Conservation (phyloP, 2,113 vertebrate genomes). For the Paracanthobrama guichenoti region DNA sequence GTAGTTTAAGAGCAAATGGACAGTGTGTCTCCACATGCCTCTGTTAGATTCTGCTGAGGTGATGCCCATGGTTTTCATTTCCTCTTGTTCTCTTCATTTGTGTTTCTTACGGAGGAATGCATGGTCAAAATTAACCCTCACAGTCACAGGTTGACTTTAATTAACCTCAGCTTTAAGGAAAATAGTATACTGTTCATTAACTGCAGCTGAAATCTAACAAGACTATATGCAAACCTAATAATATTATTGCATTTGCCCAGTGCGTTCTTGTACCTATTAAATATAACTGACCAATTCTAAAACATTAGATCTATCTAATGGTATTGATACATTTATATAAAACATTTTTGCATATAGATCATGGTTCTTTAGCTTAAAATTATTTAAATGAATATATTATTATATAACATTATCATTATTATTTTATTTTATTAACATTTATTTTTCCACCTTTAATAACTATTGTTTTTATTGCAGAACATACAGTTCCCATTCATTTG, state of each 20-base stretch:
- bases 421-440: no score
- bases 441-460: no score
- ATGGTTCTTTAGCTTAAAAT: not conserved
- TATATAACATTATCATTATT: not conserved
- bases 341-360: no score
- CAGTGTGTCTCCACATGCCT: not conserved
- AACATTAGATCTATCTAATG: not conserved
- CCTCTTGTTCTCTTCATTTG: not conserved
- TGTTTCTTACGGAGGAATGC: not conserved
- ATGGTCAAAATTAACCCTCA: not conserved
- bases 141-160: slow-evolving; percentile 3
- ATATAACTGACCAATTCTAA: not conserved
- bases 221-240: not conserved
- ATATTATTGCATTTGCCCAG: not conserved
- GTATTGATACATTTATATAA: no score
- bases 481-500: no score
- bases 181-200: not conserved
- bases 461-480: no score
- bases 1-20: slow-evolving; percentile 17
- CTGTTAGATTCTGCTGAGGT: not conserved
- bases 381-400: not conserved
- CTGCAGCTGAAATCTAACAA: not conserved
- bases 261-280: not conserved
- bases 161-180: not conserved
- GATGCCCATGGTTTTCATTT: not conserved